These are phyloP conservation scores for Araneus ventricosus DNA, from an alignment of 1,140 invertebrate species.

Conservation along the genomic window DNA sequence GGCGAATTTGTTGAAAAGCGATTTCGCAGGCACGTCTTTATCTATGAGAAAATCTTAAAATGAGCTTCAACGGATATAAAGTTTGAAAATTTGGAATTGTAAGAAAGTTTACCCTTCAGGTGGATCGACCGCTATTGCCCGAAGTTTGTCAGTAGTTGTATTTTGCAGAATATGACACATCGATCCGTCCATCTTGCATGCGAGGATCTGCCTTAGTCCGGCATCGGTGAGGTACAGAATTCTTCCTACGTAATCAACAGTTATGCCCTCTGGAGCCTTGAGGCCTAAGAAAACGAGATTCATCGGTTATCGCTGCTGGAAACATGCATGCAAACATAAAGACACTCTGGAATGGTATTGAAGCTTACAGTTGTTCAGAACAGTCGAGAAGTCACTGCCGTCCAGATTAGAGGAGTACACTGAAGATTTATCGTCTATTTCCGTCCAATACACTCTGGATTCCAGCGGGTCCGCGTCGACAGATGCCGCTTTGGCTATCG, in stretches of 20 bases:
- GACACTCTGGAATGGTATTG: neutral
- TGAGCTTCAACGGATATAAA: no score
- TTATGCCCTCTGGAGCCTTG: conserved; percentile 79
- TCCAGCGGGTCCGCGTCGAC: conserved; percentile 84
- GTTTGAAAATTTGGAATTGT: no score
- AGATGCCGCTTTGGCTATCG: conserved; percentile 82
- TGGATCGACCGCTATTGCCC: conserved; percentile 79
- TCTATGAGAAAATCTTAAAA: no score
- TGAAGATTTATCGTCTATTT: conserved; percentile 85
- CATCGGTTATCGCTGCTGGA: no score
- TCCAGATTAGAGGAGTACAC: conserved; percentile 83
- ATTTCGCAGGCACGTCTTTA: no score
- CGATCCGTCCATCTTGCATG: conserved; percentile 80
- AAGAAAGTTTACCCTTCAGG: conserved; percentile 76
- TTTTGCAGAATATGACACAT: conserved; percentile 80
- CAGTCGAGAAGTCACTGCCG: conserved; percentile 78
- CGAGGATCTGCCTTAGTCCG: conserved; percentile 80
- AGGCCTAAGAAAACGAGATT: conserved; percentile 65
- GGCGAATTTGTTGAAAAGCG: no score
- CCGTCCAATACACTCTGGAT: conserved; percentile 87
- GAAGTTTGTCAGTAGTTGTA: conserved; percentile 78
- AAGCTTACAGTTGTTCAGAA: conserved; percentile 65
- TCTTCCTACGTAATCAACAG: conserved; percentile 83
- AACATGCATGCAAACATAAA: neutral
- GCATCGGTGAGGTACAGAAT: conserved; percentile 83